Evolutionary conservation across 2,113 vertebrate species (phyloP).

Genomic region (Lepus timidus): DNA sequence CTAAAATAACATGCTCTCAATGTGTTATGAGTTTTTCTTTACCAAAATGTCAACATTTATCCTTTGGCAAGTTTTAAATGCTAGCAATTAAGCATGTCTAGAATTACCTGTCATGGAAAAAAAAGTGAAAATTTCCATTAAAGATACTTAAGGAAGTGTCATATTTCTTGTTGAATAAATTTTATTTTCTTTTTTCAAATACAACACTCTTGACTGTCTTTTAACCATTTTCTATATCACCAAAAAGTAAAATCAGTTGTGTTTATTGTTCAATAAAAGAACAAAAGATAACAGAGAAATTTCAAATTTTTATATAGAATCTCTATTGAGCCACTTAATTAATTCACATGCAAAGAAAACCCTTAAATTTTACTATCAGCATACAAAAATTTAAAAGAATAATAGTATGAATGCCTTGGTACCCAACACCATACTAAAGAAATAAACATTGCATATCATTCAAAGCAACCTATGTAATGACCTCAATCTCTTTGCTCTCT

Average conservation of each 20-base stretch:
- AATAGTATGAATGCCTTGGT: neutral
- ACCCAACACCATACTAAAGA: neutral
- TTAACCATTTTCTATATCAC: neutral
- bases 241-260: conserved; percentile 30
- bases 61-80: conserved; percentile 63
- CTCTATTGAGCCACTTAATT: neutral
- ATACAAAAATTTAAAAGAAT: neutral
- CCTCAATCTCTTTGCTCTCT: neutral
- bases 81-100: conserved; percentile 65
- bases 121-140: conserved; percentile 46
- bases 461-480: neutral
- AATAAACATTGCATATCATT: neutral
- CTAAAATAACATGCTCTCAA: neutral
- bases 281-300: neutral
- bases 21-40: neutral
- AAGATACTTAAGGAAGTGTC: conserved; percentile 52
- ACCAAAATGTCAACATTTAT: conserved; percentile 64
- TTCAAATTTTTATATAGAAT: neutral
- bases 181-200: conserved; percentile 21
- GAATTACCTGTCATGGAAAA: conserved; percentile 34
- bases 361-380: neutral
- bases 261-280: neutral
- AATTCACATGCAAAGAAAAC: neutral
- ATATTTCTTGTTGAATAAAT: conserved; percentile 28
- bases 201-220: neutral